Base-by-base conservation (phyloP, 1,140 invertebrate species). In the Agrilus planipennis region DNA sequence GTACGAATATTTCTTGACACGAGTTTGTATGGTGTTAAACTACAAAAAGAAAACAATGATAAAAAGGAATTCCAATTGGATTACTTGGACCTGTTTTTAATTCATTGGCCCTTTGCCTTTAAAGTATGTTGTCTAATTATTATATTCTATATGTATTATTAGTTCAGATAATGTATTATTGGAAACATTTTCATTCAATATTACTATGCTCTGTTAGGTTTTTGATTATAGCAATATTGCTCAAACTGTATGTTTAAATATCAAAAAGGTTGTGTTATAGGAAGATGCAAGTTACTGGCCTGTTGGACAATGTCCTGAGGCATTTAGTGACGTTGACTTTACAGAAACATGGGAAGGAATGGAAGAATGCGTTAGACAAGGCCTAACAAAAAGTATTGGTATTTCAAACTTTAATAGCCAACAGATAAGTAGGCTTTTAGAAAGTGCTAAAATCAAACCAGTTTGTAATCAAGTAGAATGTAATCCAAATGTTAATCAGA, bases 391-490 rank as follows among this genome's bases (percentile, higher is more conserved):
- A 52, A 77, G 79, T 11, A 90, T 94, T 47, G 90, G 89, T 3
- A 57, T 93, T 1, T 91, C 87, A 4, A 94, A 93, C 55, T 94
- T 93, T 53, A 91, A 87, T 58, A 74, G 71, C 22, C 62, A 80
- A 45, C 90, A 94, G 58, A 65, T 93, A 21, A 60, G 75, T 6
- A 67, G 78, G 41, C 35, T 94, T 22, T 37, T 88, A 0, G 62
- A 76, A 20, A 68, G 63, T 35, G 71, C 69, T 10, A 73, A 62
- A 15, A 71, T 90, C 17, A 80, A 79, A 59, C 89, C 89, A n/a
- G 77, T 76, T 28, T 73, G 71, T 2, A 79, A 85, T 56, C 88
- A 92, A 69, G 73, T 88, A 38, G 88, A 92, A 63, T 75, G 74
- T 34, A 81, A 86, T 60, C 75, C 75, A 1, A 84, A 84, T 53